Evolutionary conservation across 2,113 vertebrate genomes (phyloP).

Genomic region (Pluvialis apricaria): DNA sequence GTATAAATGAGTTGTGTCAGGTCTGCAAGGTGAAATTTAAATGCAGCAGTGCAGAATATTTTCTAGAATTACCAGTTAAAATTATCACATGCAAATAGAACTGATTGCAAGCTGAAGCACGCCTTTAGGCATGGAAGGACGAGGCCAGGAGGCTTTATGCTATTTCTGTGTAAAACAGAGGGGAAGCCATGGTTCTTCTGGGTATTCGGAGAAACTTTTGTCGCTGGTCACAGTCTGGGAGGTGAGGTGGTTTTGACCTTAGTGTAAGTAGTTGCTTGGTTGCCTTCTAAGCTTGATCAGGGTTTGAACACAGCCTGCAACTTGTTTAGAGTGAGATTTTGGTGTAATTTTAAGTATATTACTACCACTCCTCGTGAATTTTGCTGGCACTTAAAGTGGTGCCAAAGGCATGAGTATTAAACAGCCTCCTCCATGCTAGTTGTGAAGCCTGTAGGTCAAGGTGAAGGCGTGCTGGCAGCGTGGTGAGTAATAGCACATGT

Average conservation of each 20-base stretch:
- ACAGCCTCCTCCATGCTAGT: neutral
- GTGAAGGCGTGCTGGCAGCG: neutral
- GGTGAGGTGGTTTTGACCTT: neutral
- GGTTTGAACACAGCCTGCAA: neutral
- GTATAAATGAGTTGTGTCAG: neutral
- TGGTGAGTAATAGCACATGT: neutral
- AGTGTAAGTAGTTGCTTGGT: neutral
- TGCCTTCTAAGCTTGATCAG: neutral
- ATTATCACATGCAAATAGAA: conserved; percentile 39
- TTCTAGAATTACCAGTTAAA: conserved; percentile 37
- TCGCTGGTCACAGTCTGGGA: neutral
- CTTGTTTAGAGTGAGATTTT: neutral
- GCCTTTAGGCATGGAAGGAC: neutral
- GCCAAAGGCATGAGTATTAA: neutral
- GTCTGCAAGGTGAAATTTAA: neutral
- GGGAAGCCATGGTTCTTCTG: neutral
- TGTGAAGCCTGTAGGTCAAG: neutral
- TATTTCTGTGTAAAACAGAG: neutral
- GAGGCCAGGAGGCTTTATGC: neutral
- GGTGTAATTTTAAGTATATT: neutral
- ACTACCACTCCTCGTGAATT: neutral
- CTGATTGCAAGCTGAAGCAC: neutral
- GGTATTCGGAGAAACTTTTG: accelerated
- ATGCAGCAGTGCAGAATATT: neutral
- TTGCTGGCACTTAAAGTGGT: neutral